Evolutionary conservation across 2,113 vertebrate genomes (phyloP), one percentile per base, ranked within the genome.

Genomic region (Chloroceryle aenea): DNA sequence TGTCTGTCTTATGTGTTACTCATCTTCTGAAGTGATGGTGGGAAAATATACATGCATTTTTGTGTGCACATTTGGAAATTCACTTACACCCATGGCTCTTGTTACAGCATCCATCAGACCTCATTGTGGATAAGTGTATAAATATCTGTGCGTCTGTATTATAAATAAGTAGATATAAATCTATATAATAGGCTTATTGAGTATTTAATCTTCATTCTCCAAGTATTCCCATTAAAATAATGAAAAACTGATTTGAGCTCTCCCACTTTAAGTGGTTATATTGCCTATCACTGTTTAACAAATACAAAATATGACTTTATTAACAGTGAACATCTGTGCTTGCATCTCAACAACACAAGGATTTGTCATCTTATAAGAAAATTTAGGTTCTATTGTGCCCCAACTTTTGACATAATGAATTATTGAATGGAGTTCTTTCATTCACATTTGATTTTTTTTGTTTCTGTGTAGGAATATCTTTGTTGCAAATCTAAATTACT

Each of bases 11-110:
- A 32, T 12, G 7, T 8, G 12, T 16, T 48, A 19, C 26, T 50
- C 0, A 0, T 25, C 29, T 64, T n/a, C 40, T 50, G 48, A 76
- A 40, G 7, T 10, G 5, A 14, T 40, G 4, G 4, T 45, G 10
- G 25, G 11, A 58, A 29, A 38, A 48, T 6, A 17, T 9, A 18
- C 8, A 21, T 8, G 26, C 3, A 61, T 7, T 18, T 53, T 14
- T 32, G 0, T 45, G 21, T 45, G 25, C 30, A 42, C 15, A 56
- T 45, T 72, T 19, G 38, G 23, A 59, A 83, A 45, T 12, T 14
- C 17, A 53, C 17, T 9, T 29, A 68, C 7, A 48, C 34, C 21
- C 18, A 29, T 3, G 6, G 7, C 16, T 64, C 10, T 58, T 64
- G 38, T 36, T 23, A 43, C 22, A 72, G 58, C 12, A 50, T 20